A percentile compares a stretch with the other conserved stretches of the same genome.
phyloP scores from a whole-genome alignment of 2,888 invertebrate species.

The Archips xylosteana region DNA sequence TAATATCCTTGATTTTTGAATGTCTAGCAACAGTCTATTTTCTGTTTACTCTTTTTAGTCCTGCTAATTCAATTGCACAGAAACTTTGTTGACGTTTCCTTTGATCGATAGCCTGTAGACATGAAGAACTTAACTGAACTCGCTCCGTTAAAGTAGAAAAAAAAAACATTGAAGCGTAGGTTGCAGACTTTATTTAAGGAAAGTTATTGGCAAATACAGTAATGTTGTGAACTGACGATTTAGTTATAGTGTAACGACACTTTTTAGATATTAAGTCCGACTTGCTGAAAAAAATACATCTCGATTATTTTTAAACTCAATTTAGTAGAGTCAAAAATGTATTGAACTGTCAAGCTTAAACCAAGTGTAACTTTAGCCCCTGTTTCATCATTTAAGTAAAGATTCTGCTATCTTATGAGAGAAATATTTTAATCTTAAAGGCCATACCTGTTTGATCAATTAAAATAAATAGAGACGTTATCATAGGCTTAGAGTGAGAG shows the following conservation, averaged over 20 bases:
- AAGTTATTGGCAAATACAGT: background rate
- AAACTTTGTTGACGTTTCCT: constrained; percentile 33
- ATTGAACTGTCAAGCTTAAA: too few species aligned
- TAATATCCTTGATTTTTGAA: background rate
- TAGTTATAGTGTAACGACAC: background rate
- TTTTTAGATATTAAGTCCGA: too few species aligned
- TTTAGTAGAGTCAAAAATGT: too few species aligned
- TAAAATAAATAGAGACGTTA: too few species aligned
- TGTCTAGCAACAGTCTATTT: background rate
- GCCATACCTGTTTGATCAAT: too few species aligned
- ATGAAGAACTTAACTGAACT: constrained; percentile 36
- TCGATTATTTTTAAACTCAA: too few species aligned
- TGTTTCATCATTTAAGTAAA: too few species aligned
- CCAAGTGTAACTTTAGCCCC: too few species aligned
- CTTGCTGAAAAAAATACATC: too few species aligned
- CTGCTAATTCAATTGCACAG: constrained; percentile 31
- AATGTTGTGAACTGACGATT: background rate
- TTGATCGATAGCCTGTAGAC: constrained; percentile 40
- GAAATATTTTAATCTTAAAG: too few species aligned
- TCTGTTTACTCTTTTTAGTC: background rate
- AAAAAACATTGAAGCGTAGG: constrained; percentile 5
- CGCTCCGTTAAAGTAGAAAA: constrained; percentile 10
- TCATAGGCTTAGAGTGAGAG: too few species aligned
- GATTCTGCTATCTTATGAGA: too few species aligned
- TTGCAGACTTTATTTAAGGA: constrained; percentile 3